These are phyloP conservation scores for Amphipoea oculea DNA, from an alignment of 2,888 invertebrate genomes.

Conservation along the genomic window DNA sequence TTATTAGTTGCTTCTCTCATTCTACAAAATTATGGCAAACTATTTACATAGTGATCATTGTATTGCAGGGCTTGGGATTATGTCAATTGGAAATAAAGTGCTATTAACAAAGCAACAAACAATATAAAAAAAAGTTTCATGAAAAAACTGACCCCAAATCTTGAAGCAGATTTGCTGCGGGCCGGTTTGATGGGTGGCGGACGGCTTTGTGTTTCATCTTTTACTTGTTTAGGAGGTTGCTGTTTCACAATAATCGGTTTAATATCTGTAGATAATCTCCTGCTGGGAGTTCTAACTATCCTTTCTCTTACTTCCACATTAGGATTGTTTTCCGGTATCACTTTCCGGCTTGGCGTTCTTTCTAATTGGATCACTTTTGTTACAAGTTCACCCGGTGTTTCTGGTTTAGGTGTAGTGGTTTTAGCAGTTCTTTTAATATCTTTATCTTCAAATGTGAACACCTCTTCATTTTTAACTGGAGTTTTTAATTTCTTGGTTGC, in stretches of 20 bases:
- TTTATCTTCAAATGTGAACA: constrained; percentile 81
- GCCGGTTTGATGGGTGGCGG: constrained; percentile 87
- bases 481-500: constrained; percentile 72
- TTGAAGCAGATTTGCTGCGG: constrained; percentile 87
- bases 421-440: constrained; percentile 74
- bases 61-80: constrained; percentile 69
- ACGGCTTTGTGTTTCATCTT: constrained; percentile 80
- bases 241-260: constrained; percentile 79
- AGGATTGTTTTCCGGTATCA: constrained; percentile 82
- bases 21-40: constrained; percentile 71
- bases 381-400: constrained; percentile 81
- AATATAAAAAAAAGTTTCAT: constrained; percentile 83
- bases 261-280: constrained; percentile 78
- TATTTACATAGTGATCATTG: constrained; percentile 74
- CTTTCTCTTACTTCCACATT: constrained; percentile 85
- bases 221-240: constrained; percentile 69
- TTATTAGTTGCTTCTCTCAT: constrained; percentile 81
- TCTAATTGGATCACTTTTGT: constrained; percentile 88
- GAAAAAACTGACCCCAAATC: constrained; percentile 89
- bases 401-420: constrained; percentile 72
- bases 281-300: constrained; percentile 86
- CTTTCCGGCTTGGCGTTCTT: constrained; percentile 85
- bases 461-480: constrained; percentile 77
- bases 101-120: constrained; percentile 85
- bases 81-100: constrained; percentile 82